These are phyloP conservation scores for Xiphias gladius DNA, from an alignment of 2,113 vertebrate species.

Conservation along the genomic window DNA sequence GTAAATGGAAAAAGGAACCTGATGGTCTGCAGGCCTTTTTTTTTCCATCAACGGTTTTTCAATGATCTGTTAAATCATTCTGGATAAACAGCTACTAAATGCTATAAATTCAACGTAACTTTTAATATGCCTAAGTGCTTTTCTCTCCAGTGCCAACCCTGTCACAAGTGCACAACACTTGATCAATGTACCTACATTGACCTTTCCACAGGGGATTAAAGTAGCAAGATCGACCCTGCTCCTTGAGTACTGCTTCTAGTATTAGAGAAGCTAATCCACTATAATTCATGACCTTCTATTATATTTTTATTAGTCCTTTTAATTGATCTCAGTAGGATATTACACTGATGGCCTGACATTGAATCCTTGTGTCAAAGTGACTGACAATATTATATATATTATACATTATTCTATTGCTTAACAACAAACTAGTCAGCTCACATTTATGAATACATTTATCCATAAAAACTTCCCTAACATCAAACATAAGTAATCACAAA, in stretches of 20 bases:
- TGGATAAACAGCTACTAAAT: conserved; percentile 39
- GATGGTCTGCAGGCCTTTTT: conserved; percentile 15
- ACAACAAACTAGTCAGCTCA: neutral
- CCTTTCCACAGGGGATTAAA: conserved; percentile 42
- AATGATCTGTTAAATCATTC: conserved; percentile 56
- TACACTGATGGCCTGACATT: neutral
- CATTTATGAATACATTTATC: neutral
- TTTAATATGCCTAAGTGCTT: conserved; percentile 64
- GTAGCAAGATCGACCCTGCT: conserved; percentile 4
- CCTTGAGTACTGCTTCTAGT: conserved; percentile 19
- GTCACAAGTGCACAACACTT: conserved; percentile 43
- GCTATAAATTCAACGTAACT: conserved; percentile 51
- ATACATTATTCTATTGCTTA: neutral
- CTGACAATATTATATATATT: too few relatives aligned
- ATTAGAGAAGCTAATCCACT: conserved; percentile 25
- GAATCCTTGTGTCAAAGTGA: neutral
- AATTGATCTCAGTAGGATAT: conserved; percentile 23
- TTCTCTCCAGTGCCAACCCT: conserved; percentile 23
- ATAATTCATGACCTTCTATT: conserved; percentile 24
- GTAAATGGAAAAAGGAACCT: conserved; percentile 17
- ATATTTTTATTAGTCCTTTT: conserved; percentile 13
- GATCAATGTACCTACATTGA: conserved; percentile 51
- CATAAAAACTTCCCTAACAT: neutral
- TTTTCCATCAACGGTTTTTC: neutral
- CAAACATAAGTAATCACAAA: neutral